A percentile compares a stretch with the other conserved stretches of the same genome.
Evolutionary conservation across 2,113 vertebrate genomes (phyloP).

Genomic region (Peucedramus taeniatus): DNA sequence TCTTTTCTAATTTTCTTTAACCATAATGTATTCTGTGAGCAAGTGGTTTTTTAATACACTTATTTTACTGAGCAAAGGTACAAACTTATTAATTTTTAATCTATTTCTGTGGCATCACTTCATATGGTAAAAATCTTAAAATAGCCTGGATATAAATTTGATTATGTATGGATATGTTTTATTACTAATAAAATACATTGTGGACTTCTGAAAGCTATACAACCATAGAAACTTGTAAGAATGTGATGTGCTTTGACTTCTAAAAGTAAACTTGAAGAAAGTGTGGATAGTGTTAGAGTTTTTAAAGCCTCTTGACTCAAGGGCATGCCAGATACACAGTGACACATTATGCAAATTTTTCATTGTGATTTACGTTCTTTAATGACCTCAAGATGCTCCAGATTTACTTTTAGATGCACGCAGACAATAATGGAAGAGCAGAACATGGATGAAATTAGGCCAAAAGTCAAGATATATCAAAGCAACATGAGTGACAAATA

Average conservation of each 20-base stretch:
- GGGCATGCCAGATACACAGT: background rate
- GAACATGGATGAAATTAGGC: constrained; percentile 19
- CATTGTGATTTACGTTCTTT: constrained; percentile 19
- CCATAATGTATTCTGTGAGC: background rate
- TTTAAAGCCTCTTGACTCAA: background rate
- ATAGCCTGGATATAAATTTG: background rate
- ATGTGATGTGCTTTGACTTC: background rate
- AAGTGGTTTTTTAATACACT: background rate
- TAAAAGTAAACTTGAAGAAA: background rate
- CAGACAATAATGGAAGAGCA: background rate
- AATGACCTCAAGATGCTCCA: constrained; percentile 36
- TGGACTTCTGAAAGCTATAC: background rate
- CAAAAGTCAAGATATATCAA: constrained; percentile 43
- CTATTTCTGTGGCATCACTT: background rate
- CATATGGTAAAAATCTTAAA: background rate
- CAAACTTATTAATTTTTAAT: background rate
- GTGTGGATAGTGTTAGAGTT: background rate
- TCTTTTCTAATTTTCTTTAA: background rate
- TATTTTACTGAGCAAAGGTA: background rate
- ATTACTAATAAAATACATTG: background rate
- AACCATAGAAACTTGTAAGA: background rate
- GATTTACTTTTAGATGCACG: background rate
- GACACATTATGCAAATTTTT: constrained; percentile 26
- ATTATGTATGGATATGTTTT: background rate
- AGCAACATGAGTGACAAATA: background rate